Percentiles rank a stretch among this genome's conserved stretches.
phyloP scores from a whole-genome alignment of 2,888 invertebrate genomes.

The Drosophila testacea region DNA sequence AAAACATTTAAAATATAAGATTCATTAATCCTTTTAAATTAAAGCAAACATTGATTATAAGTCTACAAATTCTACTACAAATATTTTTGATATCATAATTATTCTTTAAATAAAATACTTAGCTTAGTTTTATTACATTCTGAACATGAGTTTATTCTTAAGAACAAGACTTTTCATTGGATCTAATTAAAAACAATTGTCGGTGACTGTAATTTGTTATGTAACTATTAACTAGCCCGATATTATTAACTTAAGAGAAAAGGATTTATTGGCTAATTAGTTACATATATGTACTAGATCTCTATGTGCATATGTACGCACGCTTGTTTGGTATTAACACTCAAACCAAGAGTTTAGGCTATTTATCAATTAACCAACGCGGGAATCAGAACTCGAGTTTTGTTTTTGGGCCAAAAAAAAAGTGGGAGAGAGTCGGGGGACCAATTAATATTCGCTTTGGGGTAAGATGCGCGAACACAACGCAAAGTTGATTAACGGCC shows the following conservation, averaged over 20 bases:
- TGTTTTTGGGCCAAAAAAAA: conserved; percentile 19
- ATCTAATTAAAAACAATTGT: not conserved
- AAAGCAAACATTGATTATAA: no score
- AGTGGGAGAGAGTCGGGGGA: not conserved
- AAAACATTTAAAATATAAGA: not conserved
- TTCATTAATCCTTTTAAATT: not conserved
- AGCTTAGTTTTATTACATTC: no score
- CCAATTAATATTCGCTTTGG: conserved; percentile 75
- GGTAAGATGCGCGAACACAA: conserved; percentile 53
- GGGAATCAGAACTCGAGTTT: conserved; percentile 47
- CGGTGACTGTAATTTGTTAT: not conserved
- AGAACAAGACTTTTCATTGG: not conserved
- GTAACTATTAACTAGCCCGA: conserved; percentile 1
- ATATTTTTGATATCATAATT: no score
- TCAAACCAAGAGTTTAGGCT: conserved; percentile 15
- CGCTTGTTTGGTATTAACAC: conserved; percentile 13
- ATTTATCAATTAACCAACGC: conserved; percentile 70
- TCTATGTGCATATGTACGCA: conserved; percentile 2
- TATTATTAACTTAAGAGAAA: not conserved
- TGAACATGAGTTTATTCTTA: no score
- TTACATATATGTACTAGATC: not conserved
- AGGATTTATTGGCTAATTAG: conserved; percentile 8
- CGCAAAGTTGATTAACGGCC: conserved; percentile 72
- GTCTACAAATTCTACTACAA: no score
- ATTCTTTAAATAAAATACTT: no score